Evolutionary conservation across 2,888 invertebrate genomes (phyloP), one percentile per base, ranked within the genome.

Genomic region (Dasypolia templi): DNA sequence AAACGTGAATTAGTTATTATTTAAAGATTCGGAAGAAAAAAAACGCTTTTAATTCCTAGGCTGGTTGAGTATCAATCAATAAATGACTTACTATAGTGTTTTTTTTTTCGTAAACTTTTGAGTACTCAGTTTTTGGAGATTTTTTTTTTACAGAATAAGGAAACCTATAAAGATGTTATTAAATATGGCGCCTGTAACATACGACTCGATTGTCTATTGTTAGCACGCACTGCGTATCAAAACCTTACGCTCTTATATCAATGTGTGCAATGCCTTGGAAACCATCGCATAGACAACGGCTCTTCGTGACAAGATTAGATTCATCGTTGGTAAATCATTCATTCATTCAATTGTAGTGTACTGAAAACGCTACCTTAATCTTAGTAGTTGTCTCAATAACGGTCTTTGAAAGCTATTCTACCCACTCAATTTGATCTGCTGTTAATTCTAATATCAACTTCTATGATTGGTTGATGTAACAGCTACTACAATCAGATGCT

Each of bases 151-250:
- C n/a, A 62, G 42, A 44, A 35, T 51, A 44, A 46, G 39, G 39
- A 63, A 51, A 49, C 62, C 35, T 53, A 29, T 17, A 29, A 26
- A 39, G 51, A 61, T 85, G 73, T 74, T 82, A 76, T 85, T 82
- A 85, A 82, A 83, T 79, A 72, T 73, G 42, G 70, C 22, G 17
- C 32, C 53, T 72, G 83, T 72, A 72, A 83, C 55, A 56, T 72
- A 63, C 79, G 59, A 75, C 44, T 42, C 56, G 42, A 82, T 71
- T 69, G 79, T 82, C 83, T 83, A 83, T 83, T 85, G 83, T 83
- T 85, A 75, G 72, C 55, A 68, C 70, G 67, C 53, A 49, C 14
- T 59, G 61, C 19, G 22, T 81, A 56, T 75, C 75, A 46, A 26
- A 63, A 73, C 73, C 58, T 44, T 39, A 42, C 11, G 39, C 44